Evolutionary conservation across 2,113 vertebrate genomes (phyloP).

Genomic region (Salvator merianae): DNA sequence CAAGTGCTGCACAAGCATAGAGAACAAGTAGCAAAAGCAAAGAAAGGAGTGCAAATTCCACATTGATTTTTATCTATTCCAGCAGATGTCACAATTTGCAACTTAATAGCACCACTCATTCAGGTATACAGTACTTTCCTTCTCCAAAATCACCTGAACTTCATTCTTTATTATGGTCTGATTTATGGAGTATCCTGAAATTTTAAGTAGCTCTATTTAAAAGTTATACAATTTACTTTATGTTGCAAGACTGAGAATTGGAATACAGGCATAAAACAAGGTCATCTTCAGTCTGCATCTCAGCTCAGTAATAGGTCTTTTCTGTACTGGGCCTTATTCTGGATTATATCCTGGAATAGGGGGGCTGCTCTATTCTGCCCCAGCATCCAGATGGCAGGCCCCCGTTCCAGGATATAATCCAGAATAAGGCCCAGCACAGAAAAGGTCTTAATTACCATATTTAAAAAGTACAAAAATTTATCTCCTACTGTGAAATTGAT

Average conservation of each 20-base stretch:
- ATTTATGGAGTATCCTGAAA: slow-evolving; percentile 41
- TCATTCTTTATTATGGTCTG: slow-evolving; percentile 8
- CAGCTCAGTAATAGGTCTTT: background rate
- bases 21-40: slow-evolving; percentile 69
- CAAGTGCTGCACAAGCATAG: slow-evolving; percentile 66
- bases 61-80: slow-evolving; percentile 52
- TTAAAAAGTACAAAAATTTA: background rate
- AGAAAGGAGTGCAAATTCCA: slow-evolving; percentile 56
- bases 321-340: too few relatives aligned
- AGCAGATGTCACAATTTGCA: slow-evolving; percentile 37
- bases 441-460: background rate
- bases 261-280: background rate
- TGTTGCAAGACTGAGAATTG: background rate
- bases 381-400: too few relatives aligned
- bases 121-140: slow-evolving; percentile 33
- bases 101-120: slow-evolving; percentile 19
- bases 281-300: slow-evolving; percentile 9
- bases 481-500: background rate
- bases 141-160: slow-evolving; percentile 43
- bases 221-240: slow-evolving; percentile 53
- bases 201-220: slow-evolving; percentile 38
- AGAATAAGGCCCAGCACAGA: background rate
- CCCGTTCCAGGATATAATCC: too few relatives aligned
- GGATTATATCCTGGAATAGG: too few relatives aligned
- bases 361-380: too few relatives aligned